These are phyloP conservation scores for Tiliacea aurago DNA, from an alignment of 2,888 invertebrate species.

Conservation along the genomic window DNA sequence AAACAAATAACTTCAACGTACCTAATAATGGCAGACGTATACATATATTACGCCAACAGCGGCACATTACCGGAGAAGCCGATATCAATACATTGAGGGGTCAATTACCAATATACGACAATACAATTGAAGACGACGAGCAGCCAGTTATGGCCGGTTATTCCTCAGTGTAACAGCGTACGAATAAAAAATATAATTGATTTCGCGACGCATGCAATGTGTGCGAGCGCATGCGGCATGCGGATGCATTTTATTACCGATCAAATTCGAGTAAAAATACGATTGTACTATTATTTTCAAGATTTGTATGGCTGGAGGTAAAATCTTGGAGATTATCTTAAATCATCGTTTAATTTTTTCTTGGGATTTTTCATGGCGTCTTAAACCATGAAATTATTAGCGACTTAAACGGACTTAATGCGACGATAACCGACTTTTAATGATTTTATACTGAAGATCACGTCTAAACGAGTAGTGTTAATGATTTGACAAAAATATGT, in stretches of 20 bases:
- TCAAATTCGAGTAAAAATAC: neutral
- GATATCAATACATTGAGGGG: slow-evolving; percentile 21
- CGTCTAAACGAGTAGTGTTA: no score
- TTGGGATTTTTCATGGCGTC: neutral
- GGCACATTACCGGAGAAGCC: slow-evolving; percentile 11
- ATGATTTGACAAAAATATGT: no score
- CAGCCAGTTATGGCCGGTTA: slow-evolving; percentile 8
- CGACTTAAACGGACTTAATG: neutral
- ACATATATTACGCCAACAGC: slow-evolving; percentile 10
- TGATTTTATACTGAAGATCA: no score
- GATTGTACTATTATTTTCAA: slow-evolving; percentile 1
- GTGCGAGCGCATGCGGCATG: neutral
- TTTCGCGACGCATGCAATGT: slow-evolving; percentile 22
- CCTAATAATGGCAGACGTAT: neutral
- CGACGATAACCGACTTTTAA: no score
- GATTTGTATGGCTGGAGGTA: neutral
- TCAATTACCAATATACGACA: slow-evolving; percentile 42
- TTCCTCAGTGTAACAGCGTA: neutral
- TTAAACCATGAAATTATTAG: neutral
- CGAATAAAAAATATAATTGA: slow-evolving; percentile 29
- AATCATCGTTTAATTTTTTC: no score
- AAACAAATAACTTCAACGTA: neutral
- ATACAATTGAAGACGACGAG: slow-evolving; percentile 17
- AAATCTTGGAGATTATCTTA: neutral
- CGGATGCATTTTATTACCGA: slow-evolving; percentile 34